Evolutionary conservation across 2,797 vertebrate species (phyloP).

Genomic region (Furcifer pardalis): DNA sequence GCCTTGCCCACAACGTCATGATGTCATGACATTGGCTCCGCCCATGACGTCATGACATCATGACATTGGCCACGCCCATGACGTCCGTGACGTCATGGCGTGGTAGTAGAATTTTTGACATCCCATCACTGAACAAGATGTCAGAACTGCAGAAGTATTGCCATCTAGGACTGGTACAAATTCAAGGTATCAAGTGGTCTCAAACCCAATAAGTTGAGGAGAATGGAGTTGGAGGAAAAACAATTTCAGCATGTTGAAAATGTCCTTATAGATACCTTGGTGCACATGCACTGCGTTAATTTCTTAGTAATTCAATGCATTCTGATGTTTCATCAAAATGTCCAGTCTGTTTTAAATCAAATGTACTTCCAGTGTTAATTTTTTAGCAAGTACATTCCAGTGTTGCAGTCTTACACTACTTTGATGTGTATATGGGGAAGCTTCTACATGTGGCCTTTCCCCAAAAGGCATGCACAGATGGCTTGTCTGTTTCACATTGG

Average conservation of each 20-base stretch:
- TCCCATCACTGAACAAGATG: too few species aligned
- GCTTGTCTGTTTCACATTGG: constrained; percentile 47
- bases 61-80: too few species aligned
- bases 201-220: background rate
- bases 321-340: constrained; percentile 13
- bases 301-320: background rate
- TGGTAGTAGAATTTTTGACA: too few species aligned
- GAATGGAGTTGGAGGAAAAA: background rate
- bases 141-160: background rate
- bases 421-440: constrained; percentile 15
- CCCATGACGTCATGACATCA: too few species aligned
- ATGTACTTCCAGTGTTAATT: constrained; percentile 33
- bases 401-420: constrained; percentile 9
- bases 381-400: background rate
- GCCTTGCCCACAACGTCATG: too few species aligned
- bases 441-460: constrained; percentile 31
- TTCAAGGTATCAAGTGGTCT: background rate
- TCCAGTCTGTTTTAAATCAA: background rate
- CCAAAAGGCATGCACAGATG: constrained; percentile 47
- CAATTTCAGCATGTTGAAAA: background rate
- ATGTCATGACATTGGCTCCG: too few species aligned
- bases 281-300: background rate
- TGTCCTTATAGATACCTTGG: background rate
- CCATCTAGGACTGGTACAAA: background rate
- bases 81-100: too few species aligned